Conservation (phyloP, 2,888 invertebrate species). For the Eupithecia abbreviata region DNA sequence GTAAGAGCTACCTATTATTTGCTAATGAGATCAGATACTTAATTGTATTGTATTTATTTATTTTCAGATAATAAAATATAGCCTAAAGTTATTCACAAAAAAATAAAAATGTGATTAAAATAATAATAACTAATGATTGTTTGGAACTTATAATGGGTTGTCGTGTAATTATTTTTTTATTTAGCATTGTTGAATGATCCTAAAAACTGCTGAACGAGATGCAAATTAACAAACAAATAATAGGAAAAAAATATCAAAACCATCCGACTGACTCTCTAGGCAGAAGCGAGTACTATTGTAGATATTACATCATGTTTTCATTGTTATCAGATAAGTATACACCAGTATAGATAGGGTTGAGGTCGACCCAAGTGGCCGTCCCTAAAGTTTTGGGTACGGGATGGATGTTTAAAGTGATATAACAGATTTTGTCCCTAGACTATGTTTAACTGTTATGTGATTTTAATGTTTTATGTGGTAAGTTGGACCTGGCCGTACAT, state of each 20-base stretch:
- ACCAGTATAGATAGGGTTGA: constrained; percentile 35
- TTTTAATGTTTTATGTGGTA: constrained; percentile 47
- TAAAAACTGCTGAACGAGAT: background rate
- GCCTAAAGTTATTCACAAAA: too few relatives aligned
- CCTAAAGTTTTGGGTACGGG: constrained; percentile 65
- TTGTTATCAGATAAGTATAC: constrained; percentile 47
- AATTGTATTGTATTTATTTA: too few relatives aligned
- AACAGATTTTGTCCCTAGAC: constrained; percentile 63
- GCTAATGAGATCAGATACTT: too few relatives aligned
- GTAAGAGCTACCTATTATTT: too few relatives aligned
- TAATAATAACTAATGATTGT: too few relatives aligned
- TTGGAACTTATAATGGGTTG: too few relatives aligned
- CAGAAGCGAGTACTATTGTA: background rate
- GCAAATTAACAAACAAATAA: background rate
- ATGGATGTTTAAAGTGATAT: constrained; percentile 66
- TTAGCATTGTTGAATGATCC: too few relatives aligned
- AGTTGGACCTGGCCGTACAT: constrained; percentile 34
- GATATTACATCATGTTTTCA: constrained; percentile 50
- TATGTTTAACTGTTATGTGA: constrained; percentile 56
- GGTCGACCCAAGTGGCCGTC: constrained; percentile 54
- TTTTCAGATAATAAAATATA: too few relatives aligned
- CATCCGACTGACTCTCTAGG: background rate
- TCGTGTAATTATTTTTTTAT: too few relatives aligned
- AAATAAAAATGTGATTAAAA: too few relatives aligned
- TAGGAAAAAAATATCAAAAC: background rate